Conservation (phyloP, 53 echinoderm and acorn worm genomes). For the Astropecten irregularis region DNA sequence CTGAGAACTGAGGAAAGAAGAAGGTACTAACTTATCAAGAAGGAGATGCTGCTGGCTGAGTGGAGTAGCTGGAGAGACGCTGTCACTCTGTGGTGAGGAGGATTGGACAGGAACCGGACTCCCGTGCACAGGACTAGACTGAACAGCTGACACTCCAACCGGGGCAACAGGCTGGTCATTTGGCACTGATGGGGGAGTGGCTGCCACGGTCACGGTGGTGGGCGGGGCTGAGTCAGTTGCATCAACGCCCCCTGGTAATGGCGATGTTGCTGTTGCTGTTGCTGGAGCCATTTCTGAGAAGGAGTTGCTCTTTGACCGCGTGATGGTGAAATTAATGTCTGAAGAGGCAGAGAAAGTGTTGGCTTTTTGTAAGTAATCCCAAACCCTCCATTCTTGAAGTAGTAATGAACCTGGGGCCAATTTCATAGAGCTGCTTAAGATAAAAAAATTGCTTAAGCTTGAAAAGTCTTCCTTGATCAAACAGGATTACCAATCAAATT, state of each 20-base stretch:
- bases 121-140: neutral
- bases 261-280: no score
- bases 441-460: no score
- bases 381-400: no score
- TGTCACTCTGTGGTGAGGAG: conserved; percentile 14
- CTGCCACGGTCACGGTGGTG: neutral
- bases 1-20: no score
- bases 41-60: neutral
- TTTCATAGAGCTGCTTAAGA: no score
- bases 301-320: conserved; percentile 48
- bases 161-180: neutral
- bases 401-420: no score
- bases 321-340: conserved; percentile 21
- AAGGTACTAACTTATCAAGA: conserved; percentile 34
- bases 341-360: neutral
- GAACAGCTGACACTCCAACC: neutral
- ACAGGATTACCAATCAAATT: no score
- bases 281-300: conserved; percentile 30
- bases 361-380: no score
- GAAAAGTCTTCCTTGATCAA: no score
- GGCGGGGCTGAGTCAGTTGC: neutral
- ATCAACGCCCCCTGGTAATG: neutral
- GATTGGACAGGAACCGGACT: neutral
- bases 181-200: neutral
- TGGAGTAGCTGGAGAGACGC: neutral